Percentiles rank a stretch among this genome's conserved stretches.
phyloP scores from a whole-genome alignment of 2,797 vertebrate species.

The Lagorchestes hirsutus region DNA sequence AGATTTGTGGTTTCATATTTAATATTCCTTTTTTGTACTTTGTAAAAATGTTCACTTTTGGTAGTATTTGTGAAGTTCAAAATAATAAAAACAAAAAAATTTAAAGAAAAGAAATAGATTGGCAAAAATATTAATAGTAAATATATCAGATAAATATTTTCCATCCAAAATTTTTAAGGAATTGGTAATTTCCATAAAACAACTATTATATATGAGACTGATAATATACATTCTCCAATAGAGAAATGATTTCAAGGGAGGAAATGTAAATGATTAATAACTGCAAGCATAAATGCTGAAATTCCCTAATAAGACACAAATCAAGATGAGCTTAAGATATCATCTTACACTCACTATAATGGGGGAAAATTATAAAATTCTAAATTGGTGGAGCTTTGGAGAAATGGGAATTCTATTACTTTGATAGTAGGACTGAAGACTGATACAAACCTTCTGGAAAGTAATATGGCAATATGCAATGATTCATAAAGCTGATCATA shows the following conservation, averaged over 20 bases:
- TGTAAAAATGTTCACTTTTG: neutral
- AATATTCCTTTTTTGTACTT: neutral
- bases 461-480: neutral
- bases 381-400: neutral
- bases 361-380: neutral
- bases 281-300: neutral
- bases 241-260: neutral
- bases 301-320: neutral
- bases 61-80: neutral
- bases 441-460: neutral
- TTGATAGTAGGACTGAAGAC: neutral
- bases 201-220: neutral
- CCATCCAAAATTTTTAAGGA: neutral
- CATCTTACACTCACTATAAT: neutral
- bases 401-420: neutral
- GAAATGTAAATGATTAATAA: neutral
- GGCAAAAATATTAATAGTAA: neutral
- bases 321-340: neutral
- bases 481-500: neutral
- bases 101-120: neutral
- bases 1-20: neutral
- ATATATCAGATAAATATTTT: neutral
- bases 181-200: neutral
- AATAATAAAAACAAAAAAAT: neutral
- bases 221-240: neutral